Conservation (phyloP, 2,113 vertebrate species). For the Todiramphus saurophagus region DNA sequence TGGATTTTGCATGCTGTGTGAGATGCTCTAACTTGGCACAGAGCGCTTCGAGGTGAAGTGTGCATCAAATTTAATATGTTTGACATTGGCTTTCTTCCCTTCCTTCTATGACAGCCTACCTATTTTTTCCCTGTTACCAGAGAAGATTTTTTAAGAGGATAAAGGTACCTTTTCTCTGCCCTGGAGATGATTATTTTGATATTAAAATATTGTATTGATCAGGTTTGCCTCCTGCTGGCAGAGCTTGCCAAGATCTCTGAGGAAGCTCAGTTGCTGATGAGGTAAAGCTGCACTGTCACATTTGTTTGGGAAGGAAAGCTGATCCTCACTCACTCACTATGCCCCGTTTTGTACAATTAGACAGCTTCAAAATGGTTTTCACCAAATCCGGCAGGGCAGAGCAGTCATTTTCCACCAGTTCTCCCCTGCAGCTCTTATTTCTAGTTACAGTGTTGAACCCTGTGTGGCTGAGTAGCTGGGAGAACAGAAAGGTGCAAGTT, state of each 20-base stretch:
- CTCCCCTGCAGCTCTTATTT: background rate
- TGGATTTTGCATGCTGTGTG: background rate
- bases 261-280: background rate
- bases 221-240: background rate
- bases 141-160: background rate
- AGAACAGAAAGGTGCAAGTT: background rate
- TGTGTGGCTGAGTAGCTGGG: background rate
- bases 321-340: background rate
- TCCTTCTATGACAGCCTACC: background rate
- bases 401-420: background rate
- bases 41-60: background rate
- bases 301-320: background rate
- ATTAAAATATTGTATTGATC: background rate
- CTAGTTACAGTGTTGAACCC: background rate
- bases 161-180: background rate
- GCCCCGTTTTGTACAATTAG: background rate
- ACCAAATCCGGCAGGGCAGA: background rate
- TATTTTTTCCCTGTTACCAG: background rate
- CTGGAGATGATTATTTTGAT: background rate
- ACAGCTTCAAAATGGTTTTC: background rate
- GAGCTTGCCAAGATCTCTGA: background rate
- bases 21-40: background rate
- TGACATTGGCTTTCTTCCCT: background rate
- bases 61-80: background rate
- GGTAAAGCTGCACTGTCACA: background rate